Evolutionary conservation across 64 coral and sea anemone species (phyloP).

Genomic region (Acropora yongei): DNA sequence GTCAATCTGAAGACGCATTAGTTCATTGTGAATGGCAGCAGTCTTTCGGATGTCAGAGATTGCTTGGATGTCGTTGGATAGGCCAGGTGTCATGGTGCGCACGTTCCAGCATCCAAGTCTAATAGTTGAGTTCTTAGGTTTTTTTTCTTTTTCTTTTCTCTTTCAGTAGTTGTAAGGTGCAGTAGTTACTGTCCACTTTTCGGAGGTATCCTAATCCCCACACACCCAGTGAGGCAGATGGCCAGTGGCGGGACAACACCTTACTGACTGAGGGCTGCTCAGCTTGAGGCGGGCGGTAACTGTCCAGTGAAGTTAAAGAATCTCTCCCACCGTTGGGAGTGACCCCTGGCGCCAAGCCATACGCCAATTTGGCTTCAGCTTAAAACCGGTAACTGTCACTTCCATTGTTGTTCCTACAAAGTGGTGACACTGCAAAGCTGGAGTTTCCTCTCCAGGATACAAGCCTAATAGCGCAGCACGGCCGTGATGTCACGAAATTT

Average conservation of each 20-base stretch:
- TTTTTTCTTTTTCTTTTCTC: too few species aligned
- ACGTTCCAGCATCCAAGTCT: constrained; percentile 59
- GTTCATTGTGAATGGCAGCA: constrained; percentile 56
- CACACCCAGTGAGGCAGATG: too few species aligned
- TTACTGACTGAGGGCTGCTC: too few species aligned
- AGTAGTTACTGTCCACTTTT: not conserved
- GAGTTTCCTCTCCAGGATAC: too few species aligned
- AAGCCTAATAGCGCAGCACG: too few species aligned
- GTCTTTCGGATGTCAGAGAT: constrained; percentile 54
- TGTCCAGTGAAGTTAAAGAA: not conserved
- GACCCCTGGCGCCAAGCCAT: not conserved
- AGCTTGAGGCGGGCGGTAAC: not conserved
- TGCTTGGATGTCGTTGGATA: constrained; percentile 15
- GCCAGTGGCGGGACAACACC: too few species aligned
- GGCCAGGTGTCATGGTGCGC: constrained; percentile 22
- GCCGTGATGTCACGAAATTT: too few species aligned
- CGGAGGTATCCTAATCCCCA: too few species aligned
- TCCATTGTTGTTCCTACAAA: constrained; percentile 7
- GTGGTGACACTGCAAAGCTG: not conserved
- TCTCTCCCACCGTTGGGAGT: not conserved
- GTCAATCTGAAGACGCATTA: constrained; percentile 13
- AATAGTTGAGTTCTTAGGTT: constrained; percentile 26
- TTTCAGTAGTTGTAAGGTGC: constrained; percentile 7
- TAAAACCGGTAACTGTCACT: not conserved
- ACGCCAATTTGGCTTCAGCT: not conserved